Conservation (phyloP, 2,113 vertebrate genomes). For the Oreochromis aureus region DNA sequence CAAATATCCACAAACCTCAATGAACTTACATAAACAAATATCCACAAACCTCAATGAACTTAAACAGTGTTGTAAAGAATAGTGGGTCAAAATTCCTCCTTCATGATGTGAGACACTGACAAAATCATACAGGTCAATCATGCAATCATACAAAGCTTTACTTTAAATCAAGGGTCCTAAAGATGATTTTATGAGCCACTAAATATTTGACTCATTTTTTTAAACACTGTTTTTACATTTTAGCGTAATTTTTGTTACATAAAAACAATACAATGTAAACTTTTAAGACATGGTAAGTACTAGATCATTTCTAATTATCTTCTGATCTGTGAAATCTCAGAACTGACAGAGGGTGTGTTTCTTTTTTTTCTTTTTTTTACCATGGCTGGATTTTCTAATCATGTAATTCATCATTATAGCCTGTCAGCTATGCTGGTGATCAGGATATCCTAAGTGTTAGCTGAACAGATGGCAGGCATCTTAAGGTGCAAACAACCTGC, state of each 20-base stretch:
- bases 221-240: neutral
- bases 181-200: neutral
- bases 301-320: neutral
- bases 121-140: too few relatives aligned
- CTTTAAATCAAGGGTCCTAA: too few relatives aligned
- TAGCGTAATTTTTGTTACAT: neutral
- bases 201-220: neutral
- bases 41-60: too few relatives aligned
- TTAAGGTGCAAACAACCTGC: conserved; percentile 30
- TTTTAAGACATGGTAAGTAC: neutral
- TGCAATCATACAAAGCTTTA: too few relatives aligned
- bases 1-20: neutral
- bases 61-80: too few relatives aligned
- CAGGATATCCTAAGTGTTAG: conserved; percentile 4
- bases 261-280: neutral
- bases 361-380: neutral
- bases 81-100: too few relatives aligned
- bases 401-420: conserved; percentile 26
- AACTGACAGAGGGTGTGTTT: neutral
- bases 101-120: too few relatives aligned
- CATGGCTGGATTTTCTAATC: neutral
- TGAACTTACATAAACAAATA: neutral
- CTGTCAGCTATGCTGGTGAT: conserved; percentile 1
- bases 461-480: conserved; percentile 44
- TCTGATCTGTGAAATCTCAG: neutral